A percentile compares a stretch with the other conserved stretches of the same genome.
Evolutionary conservation across 53 echinoderm and acorn worm species (phyloP).

Genomic region (Stichopus horrens): DNA sequence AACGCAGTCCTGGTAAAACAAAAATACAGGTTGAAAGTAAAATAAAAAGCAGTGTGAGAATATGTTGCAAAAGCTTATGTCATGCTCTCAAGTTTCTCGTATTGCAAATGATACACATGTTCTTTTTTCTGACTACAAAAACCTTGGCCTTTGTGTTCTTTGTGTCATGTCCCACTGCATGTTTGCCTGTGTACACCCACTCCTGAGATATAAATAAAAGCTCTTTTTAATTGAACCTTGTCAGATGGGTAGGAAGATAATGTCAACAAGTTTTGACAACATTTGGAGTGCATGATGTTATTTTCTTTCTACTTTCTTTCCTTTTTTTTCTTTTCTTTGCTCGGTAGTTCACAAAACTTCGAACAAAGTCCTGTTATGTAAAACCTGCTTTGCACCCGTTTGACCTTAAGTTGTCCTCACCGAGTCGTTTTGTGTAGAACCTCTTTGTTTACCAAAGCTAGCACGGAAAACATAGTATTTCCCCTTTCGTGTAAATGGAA

Average conservation of each 20-base stretch:
- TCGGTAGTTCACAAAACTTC: not conserved
- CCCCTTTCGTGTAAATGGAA: conserved; percentile 18
- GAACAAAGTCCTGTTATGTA: not conserved
- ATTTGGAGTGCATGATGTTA: no score
- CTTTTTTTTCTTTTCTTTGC: no score
- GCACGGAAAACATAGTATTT: not conserved
- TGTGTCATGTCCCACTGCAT: not conserved
- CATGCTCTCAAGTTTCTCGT: no score
- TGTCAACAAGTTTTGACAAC: no score
- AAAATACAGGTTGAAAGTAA: no score
- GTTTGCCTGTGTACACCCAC: not conserved
- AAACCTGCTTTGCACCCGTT: not conserved
- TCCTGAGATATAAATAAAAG: not conserved
- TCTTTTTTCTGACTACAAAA: no score
- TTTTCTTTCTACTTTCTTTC: no score
- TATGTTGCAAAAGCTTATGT: no score
- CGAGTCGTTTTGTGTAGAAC: not conserved
- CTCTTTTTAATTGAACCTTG: not conserved
- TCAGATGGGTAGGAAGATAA: no score
- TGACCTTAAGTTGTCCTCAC: conserved; percentile 37
- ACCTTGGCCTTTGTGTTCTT: not conserved
- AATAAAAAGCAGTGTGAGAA: no score
- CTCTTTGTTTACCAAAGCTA: conserved; percentile 42
- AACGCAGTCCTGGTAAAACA: no score
- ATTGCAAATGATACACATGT: no score